These are phyloP conservation scores for Anas platyrhynchos DNA, from an alignment of 2,113 vertebrate genomes.

Conservation along the genomic window DNA sequence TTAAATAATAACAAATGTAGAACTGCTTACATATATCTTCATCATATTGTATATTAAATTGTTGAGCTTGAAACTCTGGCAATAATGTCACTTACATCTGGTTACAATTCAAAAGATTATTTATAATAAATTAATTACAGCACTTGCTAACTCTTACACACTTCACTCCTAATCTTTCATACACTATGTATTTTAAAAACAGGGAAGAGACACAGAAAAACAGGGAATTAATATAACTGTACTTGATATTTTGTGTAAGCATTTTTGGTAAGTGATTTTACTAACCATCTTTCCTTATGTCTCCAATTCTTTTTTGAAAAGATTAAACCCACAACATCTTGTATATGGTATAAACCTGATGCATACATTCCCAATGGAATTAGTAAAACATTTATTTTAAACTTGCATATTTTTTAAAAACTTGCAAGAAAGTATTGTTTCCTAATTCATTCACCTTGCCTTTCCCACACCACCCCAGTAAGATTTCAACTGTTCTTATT, in stretches of 20 bases:
- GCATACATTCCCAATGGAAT: neutral
- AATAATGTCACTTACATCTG: neutral
- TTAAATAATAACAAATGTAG: neutral
- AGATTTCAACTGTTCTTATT: neutral
- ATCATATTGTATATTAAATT: neutral
- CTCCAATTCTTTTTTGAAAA: neutral
- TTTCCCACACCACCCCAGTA: neutral
- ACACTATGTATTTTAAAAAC: neutral
- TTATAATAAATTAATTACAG: neutral
- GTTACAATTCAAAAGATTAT: neutral
- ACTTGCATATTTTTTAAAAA: neutral
- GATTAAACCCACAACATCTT: neutral
- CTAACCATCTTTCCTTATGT: neutral
- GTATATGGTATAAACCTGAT: neutral
- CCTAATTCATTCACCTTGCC: neutral
- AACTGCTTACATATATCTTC: neutral
- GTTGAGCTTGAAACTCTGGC: neutral
- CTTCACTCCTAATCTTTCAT: neutral
- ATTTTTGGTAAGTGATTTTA: neutral
- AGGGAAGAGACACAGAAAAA: neutral
- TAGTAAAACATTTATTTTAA: neutral
- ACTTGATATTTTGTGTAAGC: neutral
- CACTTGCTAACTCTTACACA: neutral
- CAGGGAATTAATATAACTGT: neutral
- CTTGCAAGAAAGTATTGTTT: neutral